A percentile compares a stretch with the other conserved stretches of the same genome.
Conservation (phyloP, 2,797 vertebrate species). For the Sebastes diploproa region DNA sequence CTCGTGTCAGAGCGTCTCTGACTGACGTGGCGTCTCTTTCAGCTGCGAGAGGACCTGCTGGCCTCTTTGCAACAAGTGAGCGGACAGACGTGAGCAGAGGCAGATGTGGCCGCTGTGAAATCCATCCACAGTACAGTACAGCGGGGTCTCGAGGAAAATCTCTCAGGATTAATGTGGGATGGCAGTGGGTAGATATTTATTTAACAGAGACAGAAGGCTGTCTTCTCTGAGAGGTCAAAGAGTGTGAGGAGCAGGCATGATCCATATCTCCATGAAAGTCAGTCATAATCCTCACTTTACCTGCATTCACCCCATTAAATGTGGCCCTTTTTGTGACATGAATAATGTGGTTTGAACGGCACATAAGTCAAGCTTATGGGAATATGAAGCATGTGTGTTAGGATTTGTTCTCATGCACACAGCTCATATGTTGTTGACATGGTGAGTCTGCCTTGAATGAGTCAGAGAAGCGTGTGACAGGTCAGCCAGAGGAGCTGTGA, state of each 20-base stretch:
- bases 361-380: constrained; percentile 27
- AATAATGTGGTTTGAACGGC: constrained; percentile 3
- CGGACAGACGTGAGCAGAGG: constrained; percentile 41
- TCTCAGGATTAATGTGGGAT: constrained; percentile 43
- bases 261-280: background rate
- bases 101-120: constrained; percentile 50
- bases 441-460: constrained; percentile 39
- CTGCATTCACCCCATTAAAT: constrained; percentile 1
- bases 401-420: constrained; percentile 24
- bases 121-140: constrained; percentile 14
- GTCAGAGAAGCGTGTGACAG: constrained; percentile 48
- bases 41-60: constrained; percentile 10
- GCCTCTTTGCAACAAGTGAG: constrained; percentile 37
- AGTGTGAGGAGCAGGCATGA: constrained; percentile 3
- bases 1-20: background rate
- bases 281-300: background rate
- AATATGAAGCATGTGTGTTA: constrained; percentile 4
- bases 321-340: background rate
- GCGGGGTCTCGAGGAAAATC: constrained; percentile 2
- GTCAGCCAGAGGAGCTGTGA: constrained; percentile 42
- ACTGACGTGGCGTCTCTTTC: constrained; percentile 48
- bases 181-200: constrained; percentile 51
- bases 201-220: constrained; percentile 28
- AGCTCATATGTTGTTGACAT: constrained; percentile 41
- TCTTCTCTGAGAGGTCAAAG: constrained; percentile 9